These are phyloP conservation scores for Xestia ashworthii DNA, from an alignment of 2,888 invertebrate genomes.

Conservation along the genomic window DNA sequence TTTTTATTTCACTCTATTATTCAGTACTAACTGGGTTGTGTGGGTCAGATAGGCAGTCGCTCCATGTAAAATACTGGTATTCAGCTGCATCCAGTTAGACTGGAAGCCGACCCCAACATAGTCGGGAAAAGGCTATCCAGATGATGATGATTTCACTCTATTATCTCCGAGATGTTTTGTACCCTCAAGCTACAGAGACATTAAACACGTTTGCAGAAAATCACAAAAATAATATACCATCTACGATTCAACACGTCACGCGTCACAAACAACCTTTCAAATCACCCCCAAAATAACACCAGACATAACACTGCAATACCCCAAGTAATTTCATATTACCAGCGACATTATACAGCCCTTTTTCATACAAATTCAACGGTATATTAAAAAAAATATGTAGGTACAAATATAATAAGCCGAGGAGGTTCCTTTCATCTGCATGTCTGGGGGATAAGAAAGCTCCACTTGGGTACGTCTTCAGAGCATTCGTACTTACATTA, in stretches of 20 bases:
- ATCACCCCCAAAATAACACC: constrained; percentile 16
- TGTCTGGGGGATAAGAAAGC: constrained; percentile 59
- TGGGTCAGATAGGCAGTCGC: too few relatives aligned
- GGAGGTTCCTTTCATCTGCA: constrained; percentile 59
- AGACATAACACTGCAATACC: constrained; percentile 20
- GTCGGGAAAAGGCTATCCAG: too few relatives aligned
- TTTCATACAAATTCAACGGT: constrained; percentile 56
- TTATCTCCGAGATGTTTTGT: background rate
- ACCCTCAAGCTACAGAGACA: background rate
- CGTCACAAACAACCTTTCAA: background rate
- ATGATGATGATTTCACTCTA: too few relatives aligned
- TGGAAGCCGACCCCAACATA: too few relatives aligned
- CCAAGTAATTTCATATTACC: constrained; percentile 46
- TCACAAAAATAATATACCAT: background rate
- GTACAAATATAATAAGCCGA: constrained; percentile 65
- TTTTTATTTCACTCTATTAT: too few relatives aligned
- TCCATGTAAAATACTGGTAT: too few relatives aligned
- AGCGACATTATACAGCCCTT: constrained; percentile 48
- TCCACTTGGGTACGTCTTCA: constrained; percentile 45
- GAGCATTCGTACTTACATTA: constrained; percentile 58
- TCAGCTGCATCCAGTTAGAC: too few relatives aligned
- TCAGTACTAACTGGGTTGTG: too few relatives aligned
- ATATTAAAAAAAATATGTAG: constrained; percentile 59
- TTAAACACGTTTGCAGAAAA: background rate
- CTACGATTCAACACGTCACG: background rate